These are phyloP conservation scores for Heliothis subflexa DNA, from an alignment of 1,140 invertebrate species.

Conservation along the genomic window DNA sequence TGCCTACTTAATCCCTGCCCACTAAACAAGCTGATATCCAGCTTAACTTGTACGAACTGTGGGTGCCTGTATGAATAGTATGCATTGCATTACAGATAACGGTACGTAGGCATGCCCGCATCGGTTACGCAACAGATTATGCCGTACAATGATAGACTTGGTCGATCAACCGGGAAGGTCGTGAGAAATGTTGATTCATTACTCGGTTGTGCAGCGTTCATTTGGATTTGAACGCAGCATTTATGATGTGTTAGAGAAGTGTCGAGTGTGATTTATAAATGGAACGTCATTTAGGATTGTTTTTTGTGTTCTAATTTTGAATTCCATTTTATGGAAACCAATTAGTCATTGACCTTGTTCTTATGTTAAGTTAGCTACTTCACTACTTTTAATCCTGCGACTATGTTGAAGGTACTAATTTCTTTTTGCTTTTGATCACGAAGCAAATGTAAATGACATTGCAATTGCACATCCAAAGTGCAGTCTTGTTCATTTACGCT, in stretches of 20 bases:
- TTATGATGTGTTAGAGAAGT: neutral
- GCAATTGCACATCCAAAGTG: neutral
- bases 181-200: slow-evolving; percentile 55
- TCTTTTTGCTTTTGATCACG: neutral
- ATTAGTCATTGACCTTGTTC: too few species aligned
- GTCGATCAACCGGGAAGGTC: slow-evolving; percentile 52
- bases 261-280: neutral
- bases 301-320: too few species aligned
- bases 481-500: neutral
- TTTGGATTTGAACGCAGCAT: slow-evolving; percentile 8
- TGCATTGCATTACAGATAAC: slow-evolving; percentile 61
- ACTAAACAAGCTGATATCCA: slow-evolving; percentile 12
- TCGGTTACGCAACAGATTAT: slow-evolving; percentile 52
- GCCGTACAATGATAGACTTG: slow-evolving; percentile 44
- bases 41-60: slow-evolving; percentile 35
- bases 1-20: slow-evolving; percentile 3
- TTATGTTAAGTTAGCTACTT: too few species aligned
- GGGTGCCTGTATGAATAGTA: slow-evolving; percentile 45
- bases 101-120: slow-evolving; percentile 60
- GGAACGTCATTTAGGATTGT: too few species aligned
- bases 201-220: slow-evolving; percentile 9
- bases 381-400: too few species aligned
- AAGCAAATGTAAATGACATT: neutral
- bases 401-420: neutral
- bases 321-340: too few species aligned